Conservation (phyloP, 2,113 vertebrate species). For the Muntiacus muntjak region DNA sequence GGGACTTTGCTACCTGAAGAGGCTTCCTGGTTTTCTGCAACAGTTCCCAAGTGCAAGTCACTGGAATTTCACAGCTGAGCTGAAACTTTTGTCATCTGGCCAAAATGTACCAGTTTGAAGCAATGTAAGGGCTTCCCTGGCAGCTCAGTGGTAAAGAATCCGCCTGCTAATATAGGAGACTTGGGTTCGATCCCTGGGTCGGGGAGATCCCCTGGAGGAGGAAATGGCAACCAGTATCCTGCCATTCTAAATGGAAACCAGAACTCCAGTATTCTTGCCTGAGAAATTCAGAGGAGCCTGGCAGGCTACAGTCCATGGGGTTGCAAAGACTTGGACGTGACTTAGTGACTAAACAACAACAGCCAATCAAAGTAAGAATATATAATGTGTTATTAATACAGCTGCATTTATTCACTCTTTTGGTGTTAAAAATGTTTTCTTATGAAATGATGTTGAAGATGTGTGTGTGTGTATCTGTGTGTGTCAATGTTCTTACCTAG, state of each 20-base stretch:
- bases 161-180: not conserved
- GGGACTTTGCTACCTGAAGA: not conserved
- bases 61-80: not conserved
- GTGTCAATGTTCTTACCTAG: not conserved
- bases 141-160: not conserved
- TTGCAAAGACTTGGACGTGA: not conserved
- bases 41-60: not conserved
- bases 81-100: not conserved
- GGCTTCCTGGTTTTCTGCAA: not conserved
- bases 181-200: not conserved
- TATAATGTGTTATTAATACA: not conserved
- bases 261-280: not conserved
- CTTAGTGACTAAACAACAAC: not conserved
- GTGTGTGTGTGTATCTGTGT: not conserved
- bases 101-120: not conserved
- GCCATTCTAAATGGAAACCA: not conserved
- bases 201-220: not conserved
- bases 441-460: not conserved
- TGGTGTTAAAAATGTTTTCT: constrained; percentile 1
- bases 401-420: not conserved
- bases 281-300: not conserved
- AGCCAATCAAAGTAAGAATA: not conserved
- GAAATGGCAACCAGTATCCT: not conserved
- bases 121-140: not conserved
- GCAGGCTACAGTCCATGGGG: not conserved